A percentile compares a stretch with the other conserved stretches of the same genome.
Conservation (phyloP, 2,888 invertebrate genomes). For the Calameuta idolon region DNA sequence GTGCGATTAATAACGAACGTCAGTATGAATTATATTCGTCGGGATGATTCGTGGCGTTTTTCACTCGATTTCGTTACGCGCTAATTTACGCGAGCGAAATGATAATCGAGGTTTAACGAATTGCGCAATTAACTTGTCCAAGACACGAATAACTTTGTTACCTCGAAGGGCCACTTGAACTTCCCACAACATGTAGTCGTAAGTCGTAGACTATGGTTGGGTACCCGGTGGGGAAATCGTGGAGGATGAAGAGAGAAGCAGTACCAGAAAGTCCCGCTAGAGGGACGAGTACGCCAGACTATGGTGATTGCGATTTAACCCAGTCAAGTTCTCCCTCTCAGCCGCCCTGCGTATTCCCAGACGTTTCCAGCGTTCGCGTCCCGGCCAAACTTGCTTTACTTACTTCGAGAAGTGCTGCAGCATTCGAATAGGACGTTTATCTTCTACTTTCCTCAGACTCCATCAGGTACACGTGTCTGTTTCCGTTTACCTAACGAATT, state of each 20-base stretch:
- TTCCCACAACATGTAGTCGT: background rate
- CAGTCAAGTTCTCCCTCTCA: background rate
- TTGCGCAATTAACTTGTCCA: background rate
- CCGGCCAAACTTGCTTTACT: background rate
- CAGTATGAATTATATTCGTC: background rate
- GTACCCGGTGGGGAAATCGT: background rate
- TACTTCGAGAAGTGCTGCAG: background rate
- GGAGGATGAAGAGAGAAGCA: background rate
- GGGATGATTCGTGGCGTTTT: too few relatives aligned
- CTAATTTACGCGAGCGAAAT: background rate
- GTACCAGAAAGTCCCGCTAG: background rate
- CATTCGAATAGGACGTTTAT: background rate
- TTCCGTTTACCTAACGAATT: background rate
- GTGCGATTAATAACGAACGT: slow-evolving; percentile 31
- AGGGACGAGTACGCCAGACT: background rate
- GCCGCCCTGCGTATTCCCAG: background rate
- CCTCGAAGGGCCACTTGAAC: background rate
- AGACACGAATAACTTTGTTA: background rate
- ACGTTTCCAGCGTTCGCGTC: background rate
- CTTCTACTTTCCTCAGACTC: background rate
- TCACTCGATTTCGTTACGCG: background rate
- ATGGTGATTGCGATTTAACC: background rate
- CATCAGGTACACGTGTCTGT: background rate
- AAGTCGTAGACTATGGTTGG: background rate
- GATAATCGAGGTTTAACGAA: background rate